Evolutionary conservation across 30 jellyfish, hydroid and myxozoan genomes (phyloP), one percentile per base, ranked within the genome.

Genomic region (Aurelia aurita complex sp. Pacific): DNA sequence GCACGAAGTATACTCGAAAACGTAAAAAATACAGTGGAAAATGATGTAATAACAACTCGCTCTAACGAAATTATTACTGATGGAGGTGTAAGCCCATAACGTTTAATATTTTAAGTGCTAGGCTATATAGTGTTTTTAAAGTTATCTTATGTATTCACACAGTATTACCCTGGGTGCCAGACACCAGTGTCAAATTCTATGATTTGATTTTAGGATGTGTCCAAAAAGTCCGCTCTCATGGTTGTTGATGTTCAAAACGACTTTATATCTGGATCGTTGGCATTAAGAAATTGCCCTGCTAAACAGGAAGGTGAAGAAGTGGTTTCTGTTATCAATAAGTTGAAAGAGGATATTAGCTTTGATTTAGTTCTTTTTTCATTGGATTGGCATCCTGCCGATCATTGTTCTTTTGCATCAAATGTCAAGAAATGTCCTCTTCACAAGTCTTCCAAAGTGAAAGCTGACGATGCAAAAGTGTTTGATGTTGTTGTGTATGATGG

Each of bases 381-480:
- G 13, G 99, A 95, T 67, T 95, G 99, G 99, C 99, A 95, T 79
- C 97, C 97, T 7, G 78, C 73, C 1, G 90, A 90, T 82, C 99
- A 95, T 68, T 95, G 99, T 64, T 95, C 99, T 35, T 95, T 89
- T 74, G 90, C 67, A 51, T 19, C 77, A 3, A 85, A 90, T 83
- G 97, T 79, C 52, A n/a, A 65, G 38, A 90, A 74, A 75, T 95
- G 87, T 64, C 96, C 96, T 1, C 29, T 95, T 14, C 97, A 94
- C 53, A 79, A 71, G 50, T 46, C 91, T 36, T 79, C 96, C 1
- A 55, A 77, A 46, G 18, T 66, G 13, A 50, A 63, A 51, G 96
- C 84, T 10, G 94, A 75, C 32, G 85, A 89, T 12, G 96, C 97
- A 10, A 73, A 64, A 17, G 61, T 90, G 78, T 83, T 32, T 70